Evolutionary conservation across 1,140 invertebrate species (phyloP).

Genomic region (Pseudomyrmex gracilis): DNA sequence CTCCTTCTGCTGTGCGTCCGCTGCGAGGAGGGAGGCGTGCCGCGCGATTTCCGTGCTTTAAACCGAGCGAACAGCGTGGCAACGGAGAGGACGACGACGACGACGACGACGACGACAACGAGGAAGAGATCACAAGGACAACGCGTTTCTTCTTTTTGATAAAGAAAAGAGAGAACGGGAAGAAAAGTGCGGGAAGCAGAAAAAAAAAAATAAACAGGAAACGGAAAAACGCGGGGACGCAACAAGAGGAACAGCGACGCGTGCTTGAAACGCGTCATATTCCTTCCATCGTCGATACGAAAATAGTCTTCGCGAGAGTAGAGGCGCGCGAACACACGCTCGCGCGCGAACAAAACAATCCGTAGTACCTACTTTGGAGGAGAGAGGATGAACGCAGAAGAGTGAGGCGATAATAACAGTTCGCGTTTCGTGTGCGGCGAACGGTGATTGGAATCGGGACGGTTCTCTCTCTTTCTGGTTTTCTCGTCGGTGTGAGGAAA

Average conservation of each 20-base stretch:
- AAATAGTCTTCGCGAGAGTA: conserved; percentile 67
- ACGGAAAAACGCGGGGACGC: conserved; percentile 39
- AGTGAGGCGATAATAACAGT: conserved; percentile 31
- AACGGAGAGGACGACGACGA: conserved; percentile 60
- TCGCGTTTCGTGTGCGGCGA: conserved; percentile 15
- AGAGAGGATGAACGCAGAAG: conserved; percentile 3
- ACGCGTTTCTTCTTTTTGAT: conserved; percentile 38
- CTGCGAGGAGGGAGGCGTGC: conserved; percentile 60
- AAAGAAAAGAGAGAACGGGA: conserved; percentile 23
- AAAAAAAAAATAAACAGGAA: too few relatives aligned
- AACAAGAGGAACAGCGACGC: conserved; percentile 58
- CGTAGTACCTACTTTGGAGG: conserved; percentile 23
- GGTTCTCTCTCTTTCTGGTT: neutral
- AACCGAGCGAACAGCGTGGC: conserved; percentile 62
- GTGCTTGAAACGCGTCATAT: conserved; percentile 69
- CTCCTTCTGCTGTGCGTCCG: conserved; percentile 63
- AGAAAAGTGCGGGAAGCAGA: conserved; percentile 58
- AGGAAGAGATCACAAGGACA: conserved; percentile 22
- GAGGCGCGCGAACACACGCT: neutral
- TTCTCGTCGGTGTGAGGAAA: neutral
- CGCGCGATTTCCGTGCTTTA: conserved; percentile 59
- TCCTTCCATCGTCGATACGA: conserved; percentile 65
- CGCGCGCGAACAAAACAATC: conserved; percentile 34
- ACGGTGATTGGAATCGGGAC: conserved; percentile 6
- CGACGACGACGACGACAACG: conserved; percentile 55